phyloP scores from a whole-genome alignment of 2,797 vertebrate species.

The Tinamus major region DNA sequence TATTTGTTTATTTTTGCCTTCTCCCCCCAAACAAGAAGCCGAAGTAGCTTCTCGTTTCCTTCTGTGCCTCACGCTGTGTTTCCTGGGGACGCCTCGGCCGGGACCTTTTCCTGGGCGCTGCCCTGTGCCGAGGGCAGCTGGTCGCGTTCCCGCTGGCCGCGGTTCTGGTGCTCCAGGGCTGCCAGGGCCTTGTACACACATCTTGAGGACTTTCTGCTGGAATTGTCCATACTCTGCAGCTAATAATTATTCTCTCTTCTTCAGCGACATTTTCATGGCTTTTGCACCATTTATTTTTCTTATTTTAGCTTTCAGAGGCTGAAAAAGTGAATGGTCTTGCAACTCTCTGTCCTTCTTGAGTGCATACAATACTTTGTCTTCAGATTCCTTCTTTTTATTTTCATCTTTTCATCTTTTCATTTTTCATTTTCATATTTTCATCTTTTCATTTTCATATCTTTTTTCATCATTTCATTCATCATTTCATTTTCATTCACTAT shows the following conservation, averaged over 20 bases:
- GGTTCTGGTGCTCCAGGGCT: not conserved
- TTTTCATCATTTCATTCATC: not conserved
- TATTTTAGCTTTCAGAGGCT: not conserved
- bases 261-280: not conserved
- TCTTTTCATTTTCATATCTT: not conserved
- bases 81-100: not conserved
- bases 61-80: not conserved
- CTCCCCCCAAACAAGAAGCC: fast-evolving
- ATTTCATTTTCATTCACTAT: not conserved
- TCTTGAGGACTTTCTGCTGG: not conserved
- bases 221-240: not conserved
- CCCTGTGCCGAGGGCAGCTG: not conserved
- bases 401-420: not conserved
- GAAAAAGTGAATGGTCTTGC: not conserved
- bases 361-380: not conserved
- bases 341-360: not conserved
- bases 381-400: not conserved
- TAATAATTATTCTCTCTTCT: not conserved
- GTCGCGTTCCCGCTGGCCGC: not conserved
- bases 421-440: not conserved
- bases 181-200: not conserved
- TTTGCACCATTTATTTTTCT: not conserved
- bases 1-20: not conserved
- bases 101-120: not conserved
- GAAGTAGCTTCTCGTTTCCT: not conserved